These are phyloP conservation scores for Nesometra sesokonis DNA, from an alignment of 35 echinoderm and acorn worm species.

Conservation along the genomic window DNA sequence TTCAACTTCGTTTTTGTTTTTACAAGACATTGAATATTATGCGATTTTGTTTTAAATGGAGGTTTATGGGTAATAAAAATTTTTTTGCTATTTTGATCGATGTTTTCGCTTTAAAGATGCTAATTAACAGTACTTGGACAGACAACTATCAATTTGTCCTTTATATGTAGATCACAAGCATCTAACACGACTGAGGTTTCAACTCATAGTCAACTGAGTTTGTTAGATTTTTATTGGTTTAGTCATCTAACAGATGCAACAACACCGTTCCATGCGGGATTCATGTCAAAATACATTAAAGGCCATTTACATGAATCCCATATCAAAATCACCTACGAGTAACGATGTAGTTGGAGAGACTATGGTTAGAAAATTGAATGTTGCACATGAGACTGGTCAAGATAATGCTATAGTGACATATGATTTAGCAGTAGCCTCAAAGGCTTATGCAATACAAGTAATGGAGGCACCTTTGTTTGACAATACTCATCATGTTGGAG, in stretches of 20 bases:
- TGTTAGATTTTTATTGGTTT: conserved; percentile 45
- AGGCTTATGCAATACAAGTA: conserved; percentile 35
- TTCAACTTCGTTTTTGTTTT: too few species aligned
- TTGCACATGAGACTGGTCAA: conserved; percentile 62
- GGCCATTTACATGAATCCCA: conserved; percentile 67
- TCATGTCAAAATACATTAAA: conserved; percentile 45
- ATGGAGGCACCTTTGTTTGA: conserved; percentile 61
- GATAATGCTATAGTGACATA: conserved; percentile 63
- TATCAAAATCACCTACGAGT: conserved; percentile 70
- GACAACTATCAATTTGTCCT: too few species aligned
- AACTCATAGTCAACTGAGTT: too few species aligned
- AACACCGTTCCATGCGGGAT: conserved; percentile 48
- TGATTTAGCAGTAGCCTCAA: conserved; percentile 49
- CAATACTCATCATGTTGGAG: conserved; percentile 62
- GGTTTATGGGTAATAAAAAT: too few species aligned
- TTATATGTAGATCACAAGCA: too few species aligned
- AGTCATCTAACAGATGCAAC: conserved; percentile 29
- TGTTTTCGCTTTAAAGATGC: too few species aligned
- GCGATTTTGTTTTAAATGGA: too few species aligned
- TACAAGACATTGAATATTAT: too few species aligned
- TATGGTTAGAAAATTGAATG: conserved; percentile 40
- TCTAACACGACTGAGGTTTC: too few species aligned
- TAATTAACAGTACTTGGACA: too few species aligned
- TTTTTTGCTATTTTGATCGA: too few species aligned
- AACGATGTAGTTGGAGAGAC: conserved; percentile 70